phyloP scores from a whole-genome alignment of 2,797 vertebrate genomes.

The Liparis tanakae region DNA sequence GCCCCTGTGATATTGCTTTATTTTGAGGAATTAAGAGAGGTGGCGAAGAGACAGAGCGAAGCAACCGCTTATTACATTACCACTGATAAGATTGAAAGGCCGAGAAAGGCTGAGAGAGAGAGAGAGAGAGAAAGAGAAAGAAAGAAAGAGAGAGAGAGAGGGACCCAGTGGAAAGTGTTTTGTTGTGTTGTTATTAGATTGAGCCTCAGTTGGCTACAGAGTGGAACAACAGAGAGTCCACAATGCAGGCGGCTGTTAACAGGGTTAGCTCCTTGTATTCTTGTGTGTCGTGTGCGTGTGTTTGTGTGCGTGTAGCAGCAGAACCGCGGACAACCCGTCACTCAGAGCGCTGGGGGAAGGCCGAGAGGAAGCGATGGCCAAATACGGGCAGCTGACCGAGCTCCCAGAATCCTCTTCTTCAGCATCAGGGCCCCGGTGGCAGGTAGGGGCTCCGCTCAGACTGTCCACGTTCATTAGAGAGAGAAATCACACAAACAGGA shows the following conservation, averaged over 20 bases:
- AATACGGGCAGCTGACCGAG: conserved; percentile 73
- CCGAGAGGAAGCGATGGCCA: conserved; percentile 76
- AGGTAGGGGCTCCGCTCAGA: conserved; percentile 79
- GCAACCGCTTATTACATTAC: conserved; percentile 84
- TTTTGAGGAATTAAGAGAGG: conserved; percentile 87
- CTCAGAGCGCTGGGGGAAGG: conserved; percentile 73
- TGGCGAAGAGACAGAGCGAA: conserved; percentile 81
- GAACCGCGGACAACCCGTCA: conserved; percentile 71
- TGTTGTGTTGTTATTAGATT: conserved; percentile 81
- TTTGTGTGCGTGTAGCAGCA: conserved; percentile 38
- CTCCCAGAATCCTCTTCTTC: conserved; percentile 67
- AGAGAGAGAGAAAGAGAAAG: conserved; percentile 41
- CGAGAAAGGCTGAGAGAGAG: conserved; percentile 50
- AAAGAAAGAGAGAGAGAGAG: conserved; percentile 32
- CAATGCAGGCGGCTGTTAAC: conserved; percentile 82
- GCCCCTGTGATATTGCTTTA: conserved; percentile 84
- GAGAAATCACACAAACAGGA: conserved; percentile 52
- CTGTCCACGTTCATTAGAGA: conserved; percentile 2
- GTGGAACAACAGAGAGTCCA: conserved; percentile 77
- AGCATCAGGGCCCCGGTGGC: conserved; percentile 67
- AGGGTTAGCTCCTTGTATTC: conserved; percentile 67
- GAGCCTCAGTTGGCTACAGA: conserved; percentile 77
- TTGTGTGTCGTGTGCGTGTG: conserved; percentile 30
- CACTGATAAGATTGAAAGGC: conserved; percentile 84
- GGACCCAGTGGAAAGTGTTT: conserved; percentile 71